Base-by-base conservation (phyloP, 35 echinoderm and acorn worm genomes). In the Apostichopus japonicus region DNA sequence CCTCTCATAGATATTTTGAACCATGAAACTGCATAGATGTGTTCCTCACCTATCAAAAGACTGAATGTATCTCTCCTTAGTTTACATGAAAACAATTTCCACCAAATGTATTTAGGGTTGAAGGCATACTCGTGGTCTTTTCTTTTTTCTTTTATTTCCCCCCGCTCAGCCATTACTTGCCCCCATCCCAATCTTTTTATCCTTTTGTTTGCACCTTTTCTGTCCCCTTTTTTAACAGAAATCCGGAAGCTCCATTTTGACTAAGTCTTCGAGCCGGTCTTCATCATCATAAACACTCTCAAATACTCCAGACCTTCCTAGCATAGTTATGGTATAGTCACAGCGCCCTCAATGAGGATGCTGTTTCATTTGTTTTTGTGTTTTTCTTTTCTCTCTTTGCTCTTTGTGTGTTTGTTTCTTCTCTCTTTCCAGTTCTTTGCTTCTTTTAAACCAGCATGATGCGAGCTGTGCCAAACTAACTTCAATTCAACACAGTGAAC, bases 221-320 rank as follows among this genome's bases (percentile, higher is more conserved):
- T 73, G 86, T 89, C 86, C 56, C 62, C 86, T 89, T 89, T 73
- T 89, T 89, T 89, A 73, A 89, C 86, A 89, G 86, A 89, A 51
- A 89, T 89, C 86, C 53, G 86, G 86, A 89, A 65, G 16, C 59
- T 27, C 22, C 86, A 51, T 19, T 54, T 9, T 89, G 86, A 89
- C 86, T 65, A 89, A 89, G 86, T 89, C 86, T 52, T 89, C 86
- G 33, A 89, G 86, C 61, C 86, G 86, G 86, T 67, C 86, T 53
- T 72, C 86, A 53, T 89, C 86, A 22, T 87, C 86, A 54, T 89
- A 89, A 89, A 89, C 61, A 72, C 86, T 72, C 23, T 65, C 86
- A 89, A 89, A 89, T 63, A 24, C 86, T 89, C 59, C 86, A 89
- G 86, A 89, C 86, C 86, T 89, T 89, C 86, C 62, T 89, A 73